Evolutionary conservation across 1,140 invertebrate genomes (phyloP).

Genomic region (Scaptodrosophila lebanonensis): DNA sequence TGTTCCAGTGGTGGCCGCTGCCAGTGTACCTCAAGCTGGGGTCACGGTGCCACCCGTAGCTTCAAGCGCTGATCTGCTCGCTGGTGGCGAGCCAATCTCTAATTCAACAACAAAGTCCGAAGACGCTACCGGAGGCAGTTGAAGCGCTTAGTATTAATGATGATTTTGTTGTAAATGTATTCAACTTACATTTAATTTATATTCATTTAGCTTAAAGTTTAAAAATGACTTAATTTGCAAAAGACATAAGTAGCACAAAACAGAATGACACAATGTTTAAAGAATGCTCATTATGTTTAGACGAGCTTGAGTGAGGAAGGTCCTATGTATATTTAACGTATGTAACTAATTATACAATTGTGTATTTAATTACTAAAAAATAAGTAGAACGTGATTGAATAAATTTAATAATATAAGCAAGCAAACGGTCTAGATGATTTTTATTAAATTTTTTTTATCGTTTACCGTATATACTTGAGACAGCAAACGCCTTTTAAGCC

Average conservation of each 20-base stretch:
- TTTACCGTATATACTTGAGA: no score
- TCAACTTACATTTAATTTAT: constrained; percentile 1
- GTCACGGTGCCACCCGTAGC: constrained; percentile 14
- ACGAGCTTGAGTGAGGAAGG: constrained; percentile 39
- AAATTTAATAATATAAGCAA: constrained; percentile 54
- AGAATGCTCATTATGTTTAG: constrained; percentile 57
- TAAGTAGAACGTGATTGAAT: constrained; percentile 64
- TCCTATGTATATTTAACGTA: constrained; percentile 52
- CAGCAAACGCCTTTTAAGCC: no score
- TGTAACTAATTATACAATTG: constrained; percentile 22
- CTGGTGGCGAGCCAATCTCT: constrained; percentile 20
- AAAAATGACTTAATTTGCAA: constrained; percentile 32
- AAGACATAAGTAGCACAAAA: constrained; percentile 19
- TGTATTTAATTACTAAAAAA: constrained; percentile 33
- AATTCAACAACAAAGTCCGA: constrained; percentile 56
- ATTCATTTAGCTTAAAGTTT: constrained; percentile 20
- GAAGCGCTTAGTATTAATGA: constrained; percentile 39
- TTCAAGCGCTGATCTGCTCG: constrained; percentile 51
- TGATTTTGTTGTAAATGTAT: constrained; percentile 18
- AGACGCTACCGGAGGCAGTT: constrained; percentile 47
- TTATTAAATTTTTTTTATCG: no score
- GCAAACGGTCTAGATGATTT: no score
- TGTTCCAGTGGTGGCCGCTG: constrained; percentile 28
- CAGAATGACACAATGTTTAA: constrained; percentile 16
- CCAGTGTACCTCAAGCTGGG: constrained; percentile 10